Evolutionary conservation across 2,797 vertebrate species (phyloP).

Genomic region (Smutsia temminckii): DNA sequence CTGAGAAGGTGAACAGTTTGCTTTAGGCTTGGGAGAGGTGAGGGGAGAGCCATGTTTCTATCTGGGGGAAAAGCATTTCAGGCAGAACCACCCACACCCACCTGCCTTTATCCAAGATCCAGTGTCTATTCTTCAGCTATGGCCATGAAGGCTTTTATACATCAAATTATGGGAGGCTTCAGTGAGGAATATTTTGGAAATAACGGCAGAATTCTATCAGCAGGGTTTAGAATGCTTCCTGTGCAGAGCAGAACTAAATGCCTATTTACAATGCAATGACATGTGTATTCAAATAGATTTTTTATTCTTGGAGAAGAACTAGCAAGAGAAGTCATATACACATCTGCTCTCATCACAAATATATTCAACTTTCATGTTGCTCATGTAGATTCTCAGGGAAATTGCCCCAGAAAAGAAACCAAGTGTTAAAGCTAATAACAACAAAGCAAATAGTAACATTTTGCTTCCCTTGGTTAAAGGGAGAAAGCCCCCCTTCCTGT

Average conservation of each 20-base stretch:
- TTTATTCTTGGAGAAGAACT: background rate
- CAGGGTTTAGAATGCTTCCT: background rate
- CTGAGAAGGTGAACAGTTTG: background rate
- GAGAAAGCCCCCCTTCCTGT: background rate
- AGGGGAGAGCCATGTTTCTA: background rate
- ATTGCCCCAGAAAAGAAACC: background rate
- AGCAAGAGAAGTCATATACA: background rate
- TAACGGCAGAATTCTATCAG: background rate
- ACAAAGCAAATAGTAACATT: background rate
- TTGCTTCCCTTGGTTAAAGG: background rate
- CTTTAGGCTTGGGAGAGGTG: background rate
- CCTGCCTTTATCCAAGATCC: background rate
- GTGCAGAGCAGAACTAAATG: background rate
- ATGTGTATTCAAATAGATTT: background rate
- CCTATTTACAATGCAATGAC: background rate
- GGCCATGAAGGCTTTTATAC: background rate
- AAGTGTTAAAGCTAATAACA: background rate
- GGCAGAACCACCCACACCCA: rapidly evolving
- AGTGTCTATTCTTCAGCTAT: background rate
- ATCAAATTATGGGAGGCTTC: background rate
- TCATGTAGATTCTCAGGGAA: constrained; percentile 55
- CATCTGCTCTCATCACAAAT: constrained; percentile 6
- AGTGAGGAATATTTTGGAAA: background rate
- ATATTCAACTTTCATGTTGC: background rate
- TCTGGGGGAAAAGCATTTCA: rapidly evolving